Evolutionary conservation across 2,113 vertebrate genomes (phyloP).

Genomic region (Chelonoidis abingdonii): DNA sequence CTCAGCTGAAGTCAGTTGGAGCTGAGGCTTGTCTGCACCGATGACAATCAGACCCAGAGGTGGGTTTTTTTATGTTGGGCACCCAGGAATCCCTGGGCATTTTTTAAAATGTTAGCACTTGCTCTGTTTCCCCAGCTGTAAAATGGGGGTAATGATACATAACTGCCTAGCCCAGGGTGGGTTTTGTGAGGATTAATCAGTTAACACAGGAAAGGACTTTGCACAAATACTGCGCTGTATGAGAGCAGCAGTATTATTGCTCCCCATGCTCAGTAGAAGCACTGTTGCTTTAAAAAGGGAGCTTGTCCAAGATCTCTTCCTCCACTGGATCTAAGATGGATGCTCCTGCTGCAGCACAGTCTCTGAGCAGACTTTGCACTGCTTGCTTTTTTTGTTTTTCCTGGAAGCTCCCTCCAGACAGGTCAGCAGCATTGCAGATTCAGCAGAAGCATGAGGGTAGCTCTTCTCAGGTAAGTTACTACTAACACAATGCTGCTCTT

Average conservation of each 20-base stretch:
- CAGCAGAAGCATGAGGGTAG: constrained; percentile 60
- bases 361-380: constrained; percentile 77
- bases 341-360: constrained; percentile 72
- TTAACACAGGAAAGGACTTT: not conserved
- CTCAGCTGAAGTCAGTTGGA: not conserved
- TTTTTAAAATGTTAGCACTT: not conserved
- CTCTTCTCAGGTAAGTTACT: constrained; percentile 70
- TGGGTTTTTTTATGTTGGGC: not conserved
- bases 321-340: constrained; percentile 72
- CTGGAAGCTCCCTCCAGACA: constrained; percentile 78
- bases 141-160: not conserved
- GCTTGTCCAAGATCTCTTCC: constrained; percentile 72
- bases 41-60: not conserved
- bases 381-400: constrained; percentile 79
- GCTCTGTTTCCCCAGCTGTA: not conserved
- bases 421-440: constrained; percentile 67
- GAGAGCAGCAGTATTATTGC: not conserved
- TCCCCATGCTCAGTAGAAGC: constrained; percentile 53
- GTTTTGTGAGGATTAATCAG: constrained; percentile 10
- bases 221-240: accelerated
- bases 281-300: constrained; percentile 77
- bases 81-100: not conserved
- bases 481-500: constrained; percentile 21
- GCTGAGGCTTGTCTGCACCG: not conserved
- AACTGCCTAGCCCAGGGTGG: not conserved